Evolutionary conservation across 2,888 invertebrate species (phyloP), one percentile per base, ranked within the genome.

Genomic region (Tetranychus truncatus): DNA sequence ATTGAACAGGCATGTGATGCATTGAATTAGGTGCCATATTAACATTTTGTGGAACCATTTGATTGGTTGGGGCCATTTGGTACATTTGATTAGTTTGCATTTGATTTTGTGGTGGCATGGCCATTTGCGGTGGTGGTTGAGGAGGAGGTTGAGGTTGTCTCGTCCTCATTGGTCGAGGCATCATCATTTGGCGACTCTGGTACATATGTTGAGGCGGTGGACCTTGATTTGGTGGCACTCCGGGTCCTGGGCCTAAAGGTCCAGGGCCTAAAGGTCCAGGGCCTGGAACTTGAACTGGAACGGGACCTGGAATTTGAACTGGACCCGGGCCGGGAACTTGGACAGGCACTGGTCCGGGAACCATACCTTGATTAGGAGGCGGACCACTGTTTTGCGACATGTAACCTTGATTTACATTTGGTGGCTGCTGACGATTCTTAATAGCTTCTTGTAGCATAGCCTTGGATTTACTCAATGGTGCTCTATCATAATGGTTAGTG

Each of bases 121-220:
- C 34, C 69, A 69, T 69, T 21, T 69, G 69, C 1, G 69, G 69
- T 55, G 74, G 75, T 15, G 71, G 45, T 67, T 76, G 75, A 11
- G 71, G 66, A 67, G 71, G 20, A 11, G 76, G 65, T 73, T 46
- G 76, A 18, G 72, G 72, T 20, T 72, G 72, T 72, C 24, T 72
- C 11, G 76, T 34, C 24, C 76, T 20, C 74, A 71, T 71, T 71
- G 78, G 78, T 20, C 76, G 75, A 66, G 77, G 77, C 77, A 77
- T 77, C 75, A 77, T 75, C 65, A 77, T 73, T 66, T 77, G 79
- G n/a, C 78, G 74, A 9, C 74, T 46, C 66, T 78, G 78, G 74
- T 77, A 76, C 75, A 78, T 77, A 18, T 76, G 77, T 55, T 55
- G 74, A 69, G 69, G 15, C 55, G 20, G 9, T 69, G 20, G 9